These are phyloP conservation scores for Dendrolimus houi DNA, from an alignment of 2,888 invertebrate species.

Conservation along the genomic window DNA sequence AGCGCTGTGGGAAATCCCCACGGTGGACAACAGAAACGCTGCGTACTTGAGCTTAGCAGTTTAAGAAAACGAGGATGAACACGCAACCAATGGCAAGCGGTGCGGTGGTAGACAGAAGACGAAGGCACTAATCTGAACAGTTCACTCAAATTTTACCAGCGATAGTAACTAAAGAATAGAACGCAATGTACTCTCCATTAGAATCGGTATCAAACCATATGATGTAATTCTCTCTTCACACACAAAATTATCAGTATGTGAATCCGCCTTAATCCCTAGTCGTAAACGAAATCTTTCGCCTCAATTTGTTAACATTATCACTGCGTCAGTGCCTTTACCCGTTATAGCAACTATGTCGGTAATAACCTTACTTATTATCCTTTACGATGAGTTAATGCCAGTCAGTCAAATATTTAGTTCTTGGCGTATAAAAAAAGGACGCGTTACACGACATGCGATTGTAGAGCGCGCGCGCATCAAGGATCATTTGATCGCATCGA, in stretches of 20 bases:
- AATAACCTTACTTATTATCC: constrained; percentile 73
- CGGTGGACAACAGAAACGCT: too few relatives aligned
- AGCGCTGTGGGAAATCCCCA: too few relatives aligned
- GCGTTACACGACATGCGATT: constrained; percentile 30
- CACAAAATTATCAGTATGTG: constrained; percentile 49
- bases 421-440: constrained; percentile 67
- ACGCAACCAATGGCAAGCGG: too few relatives aligned
- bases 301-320: constrained; percentile 45
- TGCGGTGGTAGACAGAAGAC: too few relatives aligned
- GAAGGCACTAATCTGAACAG: too few relatives aligned
- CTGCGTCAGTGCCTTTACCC: constrained; percentile 38
- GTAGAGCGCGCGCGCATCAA: constrained; percentile 55
- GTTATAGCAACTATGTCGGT: constrained; percentile 46
- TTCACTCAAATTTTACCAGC: too few relatives aligned
- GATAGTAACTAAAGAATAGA: too few relatives aligned
- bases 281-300: constrained; percentile 70
- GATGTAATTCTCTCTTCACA: constrained; percentile 50
- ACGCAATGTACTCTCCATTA: not conserved
- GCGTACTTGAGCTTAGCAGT: too few relatives aligned
- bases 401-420: constrained; percentile 67
- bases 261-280: constrained; percentile 64
- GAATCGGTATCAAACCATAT: constrained; percentile 34
- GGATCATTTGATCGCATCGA: constrained; percentile 57
- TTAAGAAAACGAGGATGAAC: too few relatives aligned
- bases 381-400: constrained; percentile 66